Evolutionary conservation across 1,140 invertebrate species (phyloP).

Genomic region (Heliothis virescens): DNA sequence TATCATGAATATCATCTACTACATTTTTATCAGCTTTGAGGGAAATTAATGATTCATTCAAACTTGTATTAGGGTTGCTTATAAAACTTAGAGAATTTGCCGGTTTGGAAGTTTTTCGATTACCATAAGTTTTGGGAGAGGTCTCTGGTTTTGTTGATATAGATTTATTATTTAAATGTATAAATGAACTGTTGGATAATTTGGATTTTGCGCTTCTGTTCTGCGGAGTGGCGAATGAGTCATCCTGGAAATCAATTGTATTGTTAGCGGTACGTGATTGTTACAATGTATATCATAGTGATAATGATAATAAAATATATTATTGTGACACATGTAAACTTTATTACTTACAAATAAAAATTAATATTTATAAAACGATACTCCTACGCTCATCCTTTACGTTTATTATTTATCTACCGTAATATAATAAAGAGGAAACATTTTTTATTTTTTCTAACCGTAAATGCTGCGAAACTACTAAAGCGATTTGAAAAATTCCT

Average conservation of each 20-base stretch:
- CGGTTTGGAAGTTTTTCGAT: slow-evolving; percentile 71
- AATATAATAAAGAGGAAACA: no score
- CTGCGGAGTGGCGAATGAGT: slow-evolving; percentile 72
- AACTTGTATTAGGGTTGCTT: slow-evolving; percentile 45
- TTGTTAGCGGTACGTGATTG: neutral
- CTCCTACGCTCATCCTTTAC: no score
- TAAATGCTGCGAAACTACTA: no score
- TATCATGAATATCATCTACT: slow-evolving; percentile 64
- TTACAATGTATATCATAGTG: no score
- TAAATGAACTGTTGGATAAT: slow-evolving; percentile 62
- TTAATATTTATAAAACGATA: no score
- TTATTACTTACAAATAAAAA: no score
- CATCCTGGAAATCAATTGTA: slow-evolving; percentile 68
- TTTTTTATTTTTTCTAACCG: no score
- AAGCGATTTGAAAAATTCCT: no score
- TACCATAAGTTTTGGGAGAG: slow-evolving; percentile 73
- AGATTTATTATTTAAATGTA: slow-evolving; percentile 66
- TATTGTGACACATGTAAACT: no score
- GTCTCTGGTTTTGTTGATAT: slow-evolving; percentile 65
- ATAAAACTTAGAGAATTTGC: slow-evolving; percentile 67
- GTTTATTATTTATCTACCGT: no score
- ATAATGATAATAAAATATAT: no score
- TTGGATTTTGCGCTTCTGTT: slow-evolving; percentile 55
- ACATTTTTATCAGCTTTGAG: slow-evolving; percentile 36
- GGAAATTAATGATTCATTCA: slow-evolving; percentile 52